phyloP scores from a whole-genome alignment of 2,797 vertebrate genomes.

The Ptychobarbus kaznakovi region DNA sequence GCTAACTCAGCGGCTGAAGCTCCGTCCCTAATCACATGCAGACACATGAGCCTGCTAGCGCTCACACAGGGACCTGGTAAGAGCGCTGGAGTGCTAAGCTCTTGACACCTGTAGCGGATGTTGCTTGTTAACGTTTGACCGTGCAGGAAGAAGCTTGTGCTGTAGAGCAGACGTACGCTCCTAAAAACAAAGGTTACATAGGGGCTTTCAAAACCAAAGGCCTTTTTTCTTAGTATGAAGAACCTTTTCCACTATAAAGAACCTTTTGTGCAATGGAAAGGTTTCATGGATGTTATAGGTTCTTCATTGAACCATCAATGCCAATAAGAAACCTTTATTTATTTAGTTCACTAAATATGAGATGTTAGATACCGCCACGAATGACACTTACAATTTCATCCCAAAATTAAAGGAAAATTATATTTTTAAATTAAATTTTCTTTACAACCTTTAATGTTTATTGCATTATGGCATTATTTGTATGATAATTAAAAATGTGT shows the following conservation, averaged over 20 bases:
- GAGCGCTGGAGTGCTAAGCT: constrained; percentile 7
- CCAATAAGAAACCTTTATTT: neutral
- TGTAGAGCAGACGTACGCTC: neutral
- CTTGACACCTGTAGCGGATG: constrained; percentile 47
- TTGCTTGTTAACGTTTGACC: constrained; percentile 9
- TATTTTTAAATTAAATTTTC: neutral
- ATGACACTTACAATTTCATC: neutral
- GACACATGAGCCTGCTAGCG: constrained; percentile 29
- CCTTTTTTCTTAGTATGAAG: neutral
- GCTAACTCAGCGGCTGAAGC: constrained; percentile 25
- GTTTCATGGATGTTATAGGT: neutral
- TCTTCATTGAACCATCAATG: neutral
- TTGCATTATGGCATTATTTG: neutral
- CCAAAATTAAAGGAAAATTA: neutral
- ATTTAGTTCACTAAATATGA: neutral
- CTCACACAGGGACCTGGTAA: constrained; percentile 1
- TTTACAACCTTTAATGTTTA: neutral
- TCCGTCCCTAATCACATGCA: constrained; percentile 32
- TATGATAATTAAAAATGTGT: neutral
- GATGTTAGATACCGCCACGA: neutral
- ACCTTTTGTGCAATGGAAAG: neutral
- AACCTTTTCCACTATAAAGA: no score
- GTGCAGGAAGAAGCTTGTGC: neutral
- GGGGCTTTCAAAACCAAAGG: neutral
- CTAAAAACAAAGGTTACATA: neutral